Base-by-base conservation (phyloP, 2,888 invertebrate species). In the Drosophila testacea region DNA sequence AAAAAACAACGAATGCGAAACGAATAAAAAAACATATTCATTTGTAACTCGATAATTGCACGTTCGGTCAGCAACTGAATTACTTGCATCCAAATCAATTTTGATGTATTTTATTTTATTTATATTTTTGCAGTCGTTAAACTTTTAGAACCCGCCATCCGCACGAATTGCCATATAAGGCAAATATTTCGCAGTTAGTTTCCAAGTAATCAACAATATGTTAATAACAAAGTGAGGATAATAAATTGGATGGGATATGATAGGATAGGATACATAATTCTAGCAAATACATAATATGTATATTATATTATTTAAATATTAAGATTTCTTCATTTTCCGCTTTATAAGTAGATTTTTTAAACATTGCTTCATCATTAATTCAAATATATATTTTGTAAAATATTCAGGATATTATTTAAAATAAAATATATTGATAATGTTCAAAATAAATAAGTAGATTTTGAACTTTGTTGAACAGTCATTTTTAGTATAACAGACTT, bases 31-130 rank as follows among this genome's bases (percentile, higher is more conserved):
- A 75, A 66, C 48, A 70, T 61, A 71, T 65, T 61, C 64, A 75
- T 78, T 77, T 81, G 75, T 68, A 81, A 84, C 63, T 69, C 69
- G 79, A 81, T 79, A 87, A 87, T 82, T 82, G 88, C 88, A 87
- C 85, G 88, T 82, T 75, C 78, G 48, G 2, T 50, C 48, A 57
- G 41, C 50, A 65, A 77, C 70, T 75, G 76, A 59, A 51, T 75
- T 62, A 59, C 57, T 63, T 56, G 50, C 52, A 46, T 54, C 52
- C 32, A 46, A 57, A 36, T 11, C 44, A 60, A 60, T 30, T 54
- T 69, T 69, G 39, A 38, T 51, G 34, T 50, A 52, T 60, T 63
- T 60, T 57, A 7, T 61, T 60, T 47, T n/a, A n/a, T 32, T 44
- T 54, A 30, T 48, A 46, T 28, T 51, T 51, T 51, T 28, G 51